Percentiles rank a stretch among this genome's conserved stretches.
Conservation (phyloP, 2,113 vertebrate species). For the Ceyx cyanopectus region DNA sequence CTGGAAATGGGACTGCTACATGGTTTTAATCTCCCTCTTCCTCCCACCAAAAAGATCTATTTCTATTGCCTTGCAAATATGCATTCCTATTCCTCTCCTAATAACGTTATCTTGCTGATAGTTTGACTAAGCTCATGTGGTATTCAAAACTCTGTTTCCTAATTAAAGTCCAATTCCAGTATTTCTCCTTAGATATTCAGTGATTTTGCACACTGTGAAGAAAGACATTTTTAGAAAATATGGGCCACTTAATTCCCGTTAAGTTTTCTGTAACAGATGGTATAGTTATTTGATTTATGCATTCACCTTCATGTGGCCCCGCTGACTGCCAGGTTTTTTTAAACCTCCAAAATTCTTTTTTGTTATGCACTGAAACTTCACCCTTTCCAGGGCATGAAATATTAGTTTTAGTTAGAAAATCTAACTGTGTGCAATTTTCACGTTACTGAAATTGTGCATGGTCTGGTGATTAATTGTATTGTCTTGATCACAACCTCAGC, state of each 20-base stretch:
- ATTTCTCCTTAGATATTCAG: conserved; percentile 57
- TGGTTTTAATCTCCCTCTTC: background rate
- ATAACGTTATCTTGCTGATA: conserved; percentile 41
- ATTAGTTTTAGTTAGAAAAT: conserved; percentile 73
- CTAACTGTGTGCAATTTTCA: conserved; percentile 66
- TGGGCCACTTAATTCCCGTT: conserved; percentile 71
- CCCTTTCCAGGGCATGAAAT: conserved; percentile 68
- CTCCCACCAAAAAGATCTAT: background rate
- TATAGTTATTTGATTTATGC: conserved; percentile 77
- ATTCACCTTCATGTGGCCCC: conserved; percentile 76
- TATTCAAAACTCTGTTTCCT: conserved; percentile 55
- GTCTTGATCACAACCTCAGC: conserved; percentile 71
- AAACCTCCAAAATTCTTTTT: conserved; percentile 50
- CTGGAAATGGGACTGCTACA: background rate
- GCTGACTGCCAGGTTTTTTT: conserved; percentile 73
- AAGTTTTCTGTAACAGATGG: conserved; percentile 79
- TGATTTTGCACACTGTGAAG: conserved; percentile 59
- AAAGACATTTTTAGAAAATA: conserved; percentile 77
- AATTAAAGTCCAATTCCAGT: conserved; percentile 62
- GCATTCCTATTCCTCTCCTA: conserved; percentile 24
- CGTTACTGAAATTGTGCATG: conserved; percentile 71
- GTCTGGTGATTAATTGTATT: conserved; percentile 77
- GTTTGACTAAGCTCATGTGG: conserved; percentile 39
- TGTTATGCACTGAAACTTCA: conserved; percentile 65
- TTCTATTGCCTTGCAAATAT: background rate